Evolutionary conservation across 2,888 invertebrate genomes (phyloP).

Genomic region (Polyommatus icarus): DNA sequence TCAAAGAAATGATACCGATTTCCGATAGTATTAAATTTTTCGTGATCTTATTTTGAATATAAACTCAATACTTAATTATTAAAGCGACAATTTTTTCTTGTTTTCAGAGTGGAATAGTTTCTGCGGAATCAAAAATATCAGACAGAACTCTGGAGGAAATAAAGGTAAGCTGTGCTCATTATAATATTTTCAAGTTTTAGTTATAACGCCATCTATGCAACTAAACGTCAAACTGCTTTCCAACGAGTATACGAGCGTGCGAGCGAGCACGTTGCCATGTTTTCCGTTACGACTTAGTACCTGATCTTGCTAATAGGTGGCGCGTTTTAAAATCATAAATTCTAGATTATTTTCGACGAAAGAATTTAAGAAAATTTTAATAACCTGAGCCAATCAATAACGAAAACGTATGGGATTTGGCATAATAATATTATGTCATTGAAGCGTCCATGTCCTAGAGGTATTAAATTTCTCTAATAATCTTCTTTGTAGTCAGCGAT

Average conservation of each 20-base stretch:
- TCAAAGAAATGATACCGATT: background rate
- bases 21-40: background rate
- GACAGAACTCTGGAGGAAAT: slow-evolving; percentile 74
- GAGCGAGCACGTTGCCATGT: background rate
- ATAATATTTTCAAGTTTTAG: background rate
- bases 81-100: slow-evolving; percentile 37
- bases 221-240: background rate
- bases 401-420: background rate
- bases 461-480: too few species aligned
- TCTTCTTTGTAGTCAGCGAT: too few species aligned
- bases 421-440: background rate
- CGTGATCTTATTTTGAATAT: background rate
- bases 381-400: too few species aligned
- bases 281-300: background rate
- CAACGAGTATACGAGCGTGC: background rate
- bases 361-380: background rate
- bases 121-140: slow-evolving; percentile 62
- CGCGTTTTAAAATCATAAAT: background rate
- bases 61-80: background rate
- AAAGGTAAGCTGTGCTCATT: slow-evolving; percentile 53
- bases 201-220: slow-evolving; percentile 51
- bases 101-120: slow-evolving; percentile 65
- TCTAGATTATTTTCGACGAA: background rate
- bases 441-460: too few species aligned
- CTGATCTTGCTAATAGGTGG: slow-evolving; percentile 27